Percentiles rank a stretch among this genome's conserved stretches.
These are phyloP conservation scores for Microchrysa polita DNA, from an alignment of 2,888 invertebrate genomes.

Conservation along the genomic window DNA sequence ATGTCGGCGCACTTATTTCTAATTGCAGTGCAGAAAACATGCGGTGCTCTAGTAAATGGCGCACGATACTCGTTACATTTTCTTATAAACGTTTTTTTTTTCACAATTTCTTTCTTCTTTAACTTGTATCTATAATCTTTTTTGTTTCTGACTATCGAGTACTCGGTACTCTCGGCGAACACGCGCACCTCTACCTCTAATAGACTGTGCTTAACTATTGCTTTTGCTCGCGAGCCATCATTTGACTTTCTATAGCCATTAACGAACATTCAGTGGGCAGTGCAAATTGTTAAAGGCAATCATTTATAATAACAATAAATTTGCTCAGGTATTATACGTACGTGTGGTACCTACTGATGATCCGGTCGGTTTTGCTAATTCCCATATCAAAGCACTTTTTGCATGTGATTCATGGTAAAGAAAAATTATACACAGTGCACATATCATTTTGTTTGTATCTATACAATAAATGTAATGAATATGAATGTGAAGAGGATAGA, in stretches of 20 bases:
- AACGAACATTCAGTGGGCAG: conserved; percentile 27
- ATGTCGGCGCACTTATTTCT: conserved; percentile 26
- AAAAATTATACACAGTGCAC: neutral
- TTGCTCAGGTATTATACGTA: neutral
- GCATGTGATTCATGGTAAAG: conserved; percentile 2
- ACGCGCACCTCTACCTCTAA: conserved; percentile 3
- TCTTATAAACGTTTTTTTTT: conserved; percentile 3
- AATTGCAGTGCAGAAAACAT: conserved; percentile 12
- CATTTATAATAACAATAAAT: conserved; percentile 31
- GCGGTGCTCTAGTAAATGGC: conserved; percentile 24
- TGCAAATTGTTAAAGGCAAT: conserved; percentile 16
- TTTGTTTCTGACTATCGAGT: neutral
- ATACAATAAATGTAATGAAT: no score
- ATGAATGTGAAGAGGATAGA: no score
- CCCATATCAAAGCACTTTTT: conserved; percentile 10
- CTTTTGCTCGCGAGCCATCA: neutral
- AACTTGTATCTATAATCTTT: neutral
- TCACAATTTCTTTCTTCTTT: neutral
- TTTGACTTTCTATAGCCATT: conserved; percentile 18
- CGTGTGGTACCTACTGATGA: neutral
- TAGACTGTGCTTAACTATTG: neutral
- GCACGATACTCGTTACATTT: conserved; percentile 7
- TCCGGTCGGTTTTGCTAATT: neutral
- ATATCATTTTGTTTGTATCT: neutral
- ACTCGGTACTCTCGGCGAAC: neutral